phyloP scores from a whole-genome alignment of 2,797 vertebrate species.

The Limnodromus scolopaceus region DNA sequence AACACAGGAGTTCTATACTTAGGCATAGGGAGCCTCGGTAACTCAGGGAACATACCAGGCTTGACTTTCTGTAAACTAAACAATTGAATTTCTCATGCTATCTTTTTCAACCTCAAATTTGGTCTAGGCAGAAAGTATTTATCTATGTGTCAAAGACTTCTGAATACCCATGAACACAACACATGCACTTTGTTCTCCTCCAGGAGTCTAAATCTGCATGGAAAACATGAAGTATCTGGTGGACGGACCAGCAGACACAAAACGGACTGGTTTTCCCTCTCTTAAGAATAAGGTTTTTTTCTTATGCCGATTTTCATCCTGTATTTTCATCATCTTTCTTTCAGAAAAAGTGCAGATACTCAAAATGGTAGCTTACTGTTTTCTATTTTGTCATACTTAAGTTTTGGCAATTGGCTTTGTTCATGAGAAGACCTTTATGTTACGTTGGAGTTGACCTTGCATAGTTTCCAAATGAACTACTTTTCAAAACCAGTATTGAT shows the following conservation, averaged over 20 bases:
- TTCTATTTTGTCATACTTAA: not conserved
- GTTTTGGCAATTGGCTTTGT: not conserved
- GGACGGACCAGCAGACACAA: not conserved
- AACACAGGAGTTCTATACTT: not conserved
- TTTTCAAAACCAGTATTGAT: not conserved
- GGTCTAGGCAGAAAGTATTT: not conserved
- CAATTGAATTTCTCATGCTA: not conserved
- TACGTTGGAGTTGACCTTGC: not conserved
- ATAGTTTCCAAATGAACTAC: not conserved
- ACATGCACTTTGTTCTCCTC: not conserved
- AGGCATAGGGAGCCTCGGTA: not conserved
- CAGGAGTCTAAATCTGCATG: not conserved
- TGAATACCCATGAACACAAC: not conserved
- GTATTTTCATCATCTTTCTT: not conserved
- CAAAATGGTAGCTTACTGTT: not conserved
- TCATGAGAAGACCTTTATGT: not conserved
- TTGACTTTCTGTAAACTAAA: not conserved
- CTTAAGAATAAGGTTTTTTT: not conserved
- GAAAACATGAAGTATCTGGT: not conserved
- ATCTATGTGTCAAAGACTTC: not conserved
- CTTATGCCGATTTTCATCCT: not conserved
- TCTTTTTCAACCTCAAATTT: not conserved
- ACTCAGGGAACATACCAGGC: not conserved
- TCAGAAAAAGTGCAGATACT: not conserved
- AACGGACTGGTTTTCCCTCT: not conserved